Evolutionary conservation across 1,140 invertebrate species (phyloP).

Genomic region (Drosophila teissieri): DNA sequence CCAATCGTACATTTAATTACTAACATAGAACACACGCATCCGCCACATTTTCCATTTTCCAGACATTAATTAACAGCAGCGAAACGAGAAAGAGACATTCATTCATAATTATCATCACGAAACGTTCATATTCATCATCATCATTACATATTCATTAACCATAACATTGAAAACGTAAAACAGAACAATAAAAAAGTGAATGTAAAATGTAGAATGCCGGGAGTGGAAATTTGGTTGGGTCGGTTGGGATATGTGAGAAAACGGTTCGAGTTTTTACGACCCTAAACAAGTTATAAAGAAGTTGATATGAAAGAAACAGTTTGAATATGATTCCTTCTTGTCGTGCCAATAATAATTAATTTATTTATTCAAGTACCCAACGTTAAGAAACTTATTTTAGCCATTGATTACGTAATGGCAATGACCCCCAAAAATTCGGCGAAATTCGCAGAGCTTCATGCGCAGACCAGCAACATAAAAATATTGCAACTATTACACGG

Average conservation of each 20-base stretch:
- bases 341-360: too few species aligned
- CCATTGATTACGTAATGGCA: slow-evolving; percentile 26
- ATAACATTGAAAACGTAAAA: slow-evolving; percentile 82
- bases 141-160: slow-evolving; percentile 82
- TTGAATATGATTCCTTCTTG: too few species aligned
- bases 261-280: background rate
- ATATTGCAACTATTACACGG: slow-evolving; percentile 69
- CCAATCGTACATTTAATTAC: slow-evolving; percentile 66
- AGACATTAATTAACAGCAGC: slow-evolving; percentile 67
- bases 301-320: too few species aligned
- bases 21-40: slow-evolving; percentile 58
- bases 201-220: slow-evolving; percentile 68
- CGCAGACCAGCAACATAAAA: slow-evolving; percentile 42
- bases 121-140: slow-evolving; percentile 73
- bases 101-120: slow-evolving; percentile 60
- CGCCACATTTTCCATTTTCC: slow-evolving; percentile 63
- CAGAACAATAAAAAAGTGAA: slow-evolving; percentile 82
- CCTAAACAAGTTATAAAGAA: background rate
- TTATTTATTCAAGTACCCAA: too few species aligned
- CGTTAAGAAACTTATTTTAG: too few species aligned
- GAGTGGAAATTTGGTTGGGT: background rate
- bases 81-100: slow-evolving; percentile 48
- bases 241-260: background rate
- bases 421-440: slow-evolving; percentile 32
- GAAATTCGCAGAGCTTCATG: slow-evolving; percentile 8